These are phyloP conservation scores for Thalassoma bifasciatum DNA, from an alignment of 2,113 vertebrate species.

Conservation along the genomic window DNA sequence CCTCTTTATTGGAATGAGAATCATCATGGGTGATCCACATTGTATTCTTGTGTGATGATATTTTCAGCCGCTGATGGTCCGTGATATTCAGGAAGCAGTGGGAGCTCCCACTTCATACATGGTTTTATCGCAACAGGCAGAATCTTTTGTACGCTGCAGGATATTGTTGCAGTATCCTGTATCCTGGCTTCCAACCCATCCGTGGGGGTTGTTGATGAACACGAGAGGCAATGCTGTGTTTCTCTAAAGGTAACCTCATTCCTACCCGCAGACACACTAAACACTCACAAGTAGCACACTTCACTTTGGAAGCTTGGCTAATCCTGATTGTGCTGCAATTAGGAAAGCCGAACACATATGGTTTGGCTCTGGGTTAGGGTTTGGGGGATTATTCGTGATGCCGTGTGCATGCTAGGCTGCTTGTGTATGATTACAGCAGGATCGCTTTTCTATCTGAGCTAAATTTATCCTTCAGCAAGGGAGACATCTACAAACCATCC, in stretches of 20 bases:
- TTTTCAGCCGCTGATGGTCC: conserved; percentile 10
- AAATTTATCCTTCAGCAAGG: neutral
- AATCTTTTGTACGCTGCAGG: conserved; percentile 6
- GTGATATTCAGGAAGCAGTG: conserved; percentile 17
- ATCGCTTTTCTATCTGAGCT: neutral
- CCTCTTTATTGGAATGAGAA: neutral
- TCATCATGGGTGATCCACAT: conserved; percentile 6
- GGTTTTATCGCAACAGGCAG: conserved; percentile 25
- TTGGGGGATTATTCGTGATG: conserved; percentile 43
- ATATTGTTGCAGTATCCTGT: conserved; percentile 15
- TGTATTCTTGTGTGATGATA: conserved; percentile 4
- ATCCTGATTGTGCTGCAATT: conserved; percentile 41
- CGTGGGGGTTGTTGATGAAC: conserved; percentile 36
- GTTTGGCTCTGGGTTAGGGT: conserved; percentile 26
- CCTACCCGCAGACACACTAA: conserved; percentile 31
- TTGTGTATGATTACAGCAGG: conserved; percentile 25
- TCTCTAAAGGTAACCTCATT: conserved; percentile 26
- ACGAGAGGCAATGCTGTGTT: neutral
- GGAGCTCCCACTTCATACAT: neutral
- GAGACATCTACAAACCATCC: neutral
- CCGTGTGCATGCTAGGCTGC: conserved; percentile 20
- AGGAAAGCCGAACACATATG: conserved; percentile 31
- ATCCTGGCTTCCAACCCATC: conserved; percentile 27
- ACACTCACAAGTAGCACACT: conserved; percentile 23
- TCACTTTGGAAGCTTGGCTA: conserved; percentile 23